Conservation (phyloP, 2,113 vertebrate genomes). For the Dissostichus mawsoni region DNA sequence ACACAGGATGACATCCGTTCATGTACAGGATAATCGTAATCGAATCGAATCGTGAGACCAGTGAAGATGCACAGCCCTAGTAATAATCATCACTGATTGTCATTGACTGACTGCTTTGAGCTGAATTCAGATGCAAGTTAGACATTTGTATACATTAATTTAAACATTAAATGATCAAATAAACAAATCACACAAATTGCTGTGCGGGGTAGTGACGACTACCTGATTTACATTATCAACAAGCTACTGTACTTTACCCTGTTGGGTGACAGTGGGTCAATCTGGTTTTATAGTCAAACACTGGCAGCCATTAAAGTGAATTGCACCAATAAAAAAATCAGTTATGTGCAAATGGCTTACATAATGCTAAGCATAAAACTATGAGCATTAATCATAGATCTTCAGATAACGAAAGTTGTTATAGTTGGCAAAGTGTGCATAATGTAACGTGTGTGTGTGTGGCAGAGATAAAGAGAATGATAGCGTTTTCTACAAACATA, state of each 20-base stretch:
- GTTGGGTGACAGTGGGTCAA: slow-evolving; percentile 34
- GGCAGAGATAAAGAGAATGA: neutral
- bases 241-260: slow-evolving; percentile 25
- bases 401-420: slow-evolving; percentile 38
- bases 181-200: neutral
- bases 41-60: too few species aligned
- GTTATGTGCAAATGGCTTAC: slow-evolving; percentile 28
- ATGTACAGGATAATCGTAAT: too few species aligned
- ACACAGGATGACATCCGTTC: too few species aligned
- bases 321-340: slow-evolving; percentile 42
- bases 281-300: slow-evolving; percentile 38
- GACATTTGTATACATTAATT: neutral
- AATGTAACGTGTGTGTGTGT: neutral
- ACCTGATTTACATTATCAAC: neutral
- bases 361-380: slow-evolving; percentile 53
- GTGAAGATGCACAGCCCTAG: too few species aligned
- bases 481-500: neutral
- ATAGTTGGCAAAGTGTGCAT: neutral
- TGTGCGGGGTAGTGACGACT: neutral
- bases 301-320: slow-evolving; percentile 31
- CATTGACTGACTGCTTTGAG: neutral
- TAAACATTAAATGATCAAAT: neutral
- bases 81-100: neutral
- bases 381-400: slow-evolving; percentile 37
- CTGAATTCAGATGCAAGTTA: neutral